A percentile compares a stretch with the other conserved stretches of the same genome.
These are phyloP conservation scores for Leptinotarsa defecta DNA, from an alignment of 1,140 invertebrate species.

Conservation along the genomic window DNA sequence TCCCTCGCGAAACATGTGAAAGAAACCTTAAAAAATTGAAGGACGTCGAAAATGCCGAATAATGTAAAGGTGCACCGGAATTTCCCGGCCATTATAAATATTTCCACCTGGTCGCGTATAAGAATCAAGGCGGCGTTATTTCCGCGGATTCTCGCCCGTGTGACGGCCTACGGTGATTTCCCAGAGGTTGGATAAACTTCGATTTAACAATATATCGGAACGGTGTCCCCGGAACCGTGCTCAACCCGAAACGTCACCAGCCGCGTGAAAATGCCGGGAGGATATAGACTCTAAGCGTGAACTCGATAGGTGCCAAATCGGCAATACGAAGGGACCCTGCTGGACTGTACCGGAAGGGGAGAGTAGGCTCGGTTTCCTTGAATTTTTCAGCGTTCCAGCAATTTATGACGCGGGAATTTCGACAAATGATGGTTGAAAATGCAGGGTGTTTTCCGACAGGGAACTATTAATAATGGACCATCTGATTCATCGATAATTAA, in stretches of 20 bases:
- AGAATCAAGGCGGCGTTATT: constrained; percentile 45
- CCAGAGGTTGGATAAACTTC: constrained; percentile 55
- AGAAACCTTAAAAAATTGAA: not conserved
- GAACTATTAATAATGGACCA: constrained; percentile 2
- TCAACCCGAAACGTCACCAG: not conserved
- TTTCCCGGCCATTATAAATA: constrained; percentile 48
- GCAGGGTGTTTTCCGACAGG: not conserved
- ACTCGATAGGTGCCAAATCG: not conserved
- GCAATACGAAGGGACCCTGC: not conserved
- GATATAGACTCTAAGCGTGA: not conserved
- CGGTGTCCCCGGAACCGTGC: not conserved
- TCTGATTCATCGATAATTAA: not conserved
- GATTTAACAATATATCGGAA: constrained; percentile 55
- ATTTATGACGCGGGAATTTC: not conserved
- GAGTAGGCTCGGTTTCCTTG: not conserved
- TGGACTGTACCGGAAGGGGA: not conserved
- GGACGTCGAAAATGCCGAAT: constrained; percentile 25
- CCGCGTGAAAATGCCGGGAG: not conserved
- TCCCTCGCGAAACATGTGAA: not conserved
- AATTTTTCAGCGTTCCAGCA: not conserved
- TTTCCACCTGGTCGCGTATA: constrained; percentile 47
- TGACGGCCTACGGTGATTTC: constrained; percentile 52
- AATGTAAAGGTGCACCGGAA: constrained; percentile 39
- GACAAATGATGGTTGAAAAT: constrained; percentile 1
- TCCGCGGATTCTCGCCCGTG: constrained; percentile 38